Percentiles rank a stretch among this genome's conserved stretches.
Conservation (phyloP, 2,113 vertebrate species). For the Motacilla alba region DNA sequence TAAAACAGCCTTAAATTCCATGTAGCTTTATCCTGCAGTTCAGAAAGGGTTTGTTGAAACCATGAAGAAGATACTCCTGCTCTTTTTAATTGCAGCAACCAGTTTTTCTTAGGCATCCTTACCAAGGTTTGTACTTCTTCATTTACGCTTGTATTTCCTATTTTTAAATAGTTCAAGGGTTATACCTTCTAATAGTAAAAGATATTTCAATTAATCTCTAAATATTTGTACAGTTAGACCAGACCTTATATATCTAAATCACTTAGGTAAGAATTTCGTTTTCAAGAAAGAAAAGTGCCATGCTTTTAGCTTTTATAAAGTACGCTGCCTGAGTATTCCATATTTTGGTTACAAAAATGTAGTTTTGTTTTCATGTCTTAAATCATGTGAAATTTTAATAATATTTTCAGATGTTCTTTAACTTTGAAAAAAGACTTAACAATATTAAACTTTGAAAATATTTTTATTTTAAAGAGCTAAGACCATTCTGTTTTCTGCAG, state of each 20-base stretch:
- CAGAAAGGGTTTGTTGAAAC: not conserved
- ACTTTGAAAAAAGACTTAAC: not conserved
- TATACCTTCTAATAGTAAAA: not conserved
- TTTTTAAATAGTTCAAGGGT: not conserved
- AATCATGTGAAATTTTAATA: not conserved
- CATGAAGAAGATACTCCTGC: not conserved
- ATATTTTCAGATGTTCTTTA: not conserved
- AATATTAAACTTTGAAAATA: not conserved
- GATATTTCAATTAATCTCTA: not conserved
- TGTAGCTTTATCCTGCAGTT: not conserved
- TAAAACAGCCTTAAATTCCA: not conserved
- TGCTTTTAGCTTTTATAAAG: not conserved
- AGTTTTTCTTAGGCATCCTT: not conserved
- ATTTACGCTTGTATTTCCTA: not conserved
- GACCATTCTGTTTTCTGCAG: constrained; percentile 71
- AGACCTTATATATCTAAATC: not conserved
- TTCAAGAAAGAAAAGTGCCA: not conserved
- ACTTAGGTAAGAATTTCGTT: not conserved
- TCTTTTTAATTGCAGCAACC: not conserved
- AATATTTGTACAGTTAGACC: not conserved
- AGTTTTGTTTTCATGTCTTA: not conserved
- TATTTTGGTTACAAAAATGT: not conserved
- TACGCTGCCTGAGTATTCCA: not conserved
- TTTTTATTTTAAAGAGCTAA: not conserved
- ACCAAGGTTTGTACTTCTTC: not conserved